phyloP scores from a whole-genome alignment of 2,888 invertebrate genomes.

The Harpalus rubripes region DNA sequence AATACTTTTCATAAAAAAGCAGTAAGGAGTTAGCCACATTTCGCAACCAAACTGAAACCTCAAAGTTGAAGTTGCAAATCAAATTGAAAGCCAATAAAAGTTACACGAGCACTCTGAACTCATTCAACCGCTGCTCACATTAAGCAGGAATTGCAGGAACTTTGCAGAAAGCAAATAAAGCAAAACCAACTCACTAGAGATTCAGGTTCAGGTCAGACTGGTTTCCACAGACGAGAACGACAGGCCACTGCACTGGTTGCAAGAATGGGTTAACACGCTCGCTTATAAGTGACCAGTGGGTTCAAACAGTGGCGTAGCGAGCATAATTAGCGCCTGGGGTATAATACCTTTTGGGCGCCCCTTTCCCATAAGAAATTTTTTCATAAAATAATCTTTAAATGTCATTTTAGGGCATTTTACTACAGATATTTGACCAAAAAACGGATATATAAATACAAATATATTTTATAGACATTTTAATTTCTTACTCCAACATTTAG shows the following conservation, averaged over 20 bases:
- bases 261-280: not conserved
- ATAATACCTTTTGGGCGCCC: too few species aligned
- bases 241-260: not conserved
- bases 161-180: not conserved
- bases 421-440: too few species aligned
- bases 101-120: not conserved
- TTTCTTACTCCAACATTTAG: too few species aligned
- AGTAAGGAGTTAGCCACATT: not conserved
- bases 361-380: too few species aligned
- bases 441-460: too few species aligned
- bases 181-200: not conserved
- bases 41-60: not conserved
- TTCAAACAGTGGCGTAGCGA: too few species aligned
- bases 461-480: too few species aligned
- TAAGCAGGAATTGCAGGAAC: slow-evolving; percentile 3
- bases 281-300: too few species aligned
- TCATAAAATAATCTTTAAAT: too few species aligned
- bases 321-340: too few species aligned
- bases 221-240: not conserved
- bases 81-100: slow-evolving; percentile 32
- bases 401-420: too few species aligned
- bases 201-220: not conserved
- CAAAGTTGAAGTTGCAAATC: slow-evolving; percentile 25
- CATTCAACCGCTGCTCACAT: slow-evolving; percentile 4
- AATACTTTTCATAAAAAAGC: too few species aligned